Conservation (phyloP, 2,888 invertebrate genomes). For the Drosophila seclusa region DNA sequence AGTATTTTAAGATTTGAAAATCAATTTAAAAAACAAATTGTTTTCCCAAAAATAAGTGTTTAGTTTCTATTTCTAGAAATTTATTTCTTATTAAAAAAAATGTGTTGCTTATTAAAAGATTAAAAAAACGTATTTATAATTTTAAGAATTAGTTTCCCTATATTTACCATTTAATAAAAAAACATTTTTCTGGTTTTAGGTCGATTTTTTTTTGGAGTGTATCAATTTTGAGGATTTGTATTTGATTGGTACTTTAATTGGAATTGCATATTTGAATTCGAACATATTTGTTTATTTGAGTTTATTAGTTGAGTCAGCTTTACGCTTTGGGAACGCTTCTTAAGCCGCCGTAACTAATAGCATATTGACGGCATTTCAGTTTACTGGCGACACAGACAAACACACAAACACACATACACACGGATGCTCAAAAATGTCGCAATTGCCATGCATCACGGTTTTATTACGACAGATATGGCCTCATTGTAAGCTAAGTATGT, state of each 20-base stretch:
- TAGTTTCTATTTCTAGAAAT: not conserved
- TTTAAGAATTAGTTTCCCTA: no score
- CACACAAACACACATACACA: not conserved
- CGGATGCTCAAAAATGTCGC: conserved; percentile 24
- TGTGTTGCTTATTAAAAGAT: no score
- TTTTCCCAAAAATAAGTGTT: not conserved
- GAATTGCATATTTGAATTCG: not conserved
- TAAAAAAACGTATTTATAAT: no score
- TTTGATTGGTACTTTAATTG: conserved; percentile 8
- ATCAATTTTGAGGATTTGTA: conserved; percentile 17
- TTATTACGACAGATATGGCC: conserved; percentile 49
- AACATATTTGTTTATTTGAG: not conserved
- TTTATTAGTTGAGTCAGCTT: not conserved
- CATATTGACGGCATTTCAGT: conserved; percentile 10
- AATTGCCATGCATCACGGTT: conserved; percentile 58
- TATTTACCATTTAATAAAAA: no score
- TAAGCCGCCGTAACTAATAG: conserved; percentile 15
- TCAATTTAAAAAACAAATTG: not conserved
- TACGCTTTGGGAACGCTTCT: conserved; percentile 57
- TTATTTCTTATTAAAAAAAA: not conserved
- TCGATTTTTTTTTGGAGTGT: conserved; percentile 4
- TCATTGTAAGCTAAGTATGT: conserved; percentile 30
- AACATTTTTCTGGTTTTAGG: not conserved
- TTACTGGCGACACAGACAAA: not conserved
- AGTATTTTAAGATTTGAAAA: not conserved